These are phyloP conservation scores for Sebastes trivittatus DNA, from an alignment of 2,797 vertebrate species.

Conservation along the genomic window DNA sequence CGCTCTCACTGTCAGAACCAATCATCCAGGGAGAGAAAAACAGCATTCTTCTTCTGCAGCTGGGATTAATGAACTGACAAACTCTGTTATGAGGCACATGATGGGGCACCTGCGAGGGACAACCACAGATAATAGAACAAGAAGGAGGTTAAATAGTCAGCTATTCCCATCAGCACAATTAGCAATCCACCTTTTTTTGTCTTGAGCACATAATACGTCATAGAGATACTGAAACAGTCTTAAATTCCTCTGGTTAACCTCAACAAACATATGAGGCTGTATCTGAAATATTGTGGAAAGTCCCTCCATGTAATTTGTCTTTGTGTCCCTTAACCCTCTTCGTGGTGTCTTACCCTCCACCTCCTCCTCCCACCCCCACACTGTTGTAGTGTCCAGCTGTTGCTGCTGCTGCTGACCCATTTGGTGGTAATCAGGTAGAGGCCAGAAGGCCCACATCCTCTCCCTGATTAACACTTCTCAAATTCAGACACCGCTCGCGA, in stretches of 20 bases:
- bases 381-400: constrained; percentile 73
- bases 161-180: constrained; percentile 43
- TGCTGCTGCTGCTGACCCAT: constrained; percentile 77
- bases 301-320: not conserved
- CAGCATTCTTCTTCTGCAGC: constrained; percentile 59
- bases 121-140: constrained; percentile 42
- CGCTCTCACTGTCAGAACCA: constrained; percentile 58
- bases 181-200: constrained; percentile 25
- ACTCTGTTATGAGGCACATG: constrained; percentile 46
- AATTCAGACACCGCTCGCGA: constrained; percentile 86
- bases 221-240: constrained; percentile 15
- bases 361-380: constrained; percentile 52
- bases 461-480: constrained; percentile 91
- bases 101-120: constrained; percentile 30
- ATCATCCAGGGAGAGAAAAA: constrained; percentile 56
- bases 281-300: constrained; percentile 38
- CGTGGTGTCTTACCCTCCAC: constrained; percentile 25
- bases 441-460: constrained; percentile 93
- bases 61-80: constrained; percentile 72
- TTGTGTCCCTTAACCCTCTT: constrained; percentile 24
- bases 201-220: constrained; percentile 48
- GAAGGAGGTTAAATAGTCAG: constrained; percentile 28
- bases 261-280: constrained; percentile 9
- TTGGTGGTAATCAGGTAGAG: constrained; percentile 95
- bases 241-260: constrained; percentile 22